Evolutionary conservation across 2,888 invertebrate genomes (phyloP).

Genomic region (Horisme vitalbata): DNA sequence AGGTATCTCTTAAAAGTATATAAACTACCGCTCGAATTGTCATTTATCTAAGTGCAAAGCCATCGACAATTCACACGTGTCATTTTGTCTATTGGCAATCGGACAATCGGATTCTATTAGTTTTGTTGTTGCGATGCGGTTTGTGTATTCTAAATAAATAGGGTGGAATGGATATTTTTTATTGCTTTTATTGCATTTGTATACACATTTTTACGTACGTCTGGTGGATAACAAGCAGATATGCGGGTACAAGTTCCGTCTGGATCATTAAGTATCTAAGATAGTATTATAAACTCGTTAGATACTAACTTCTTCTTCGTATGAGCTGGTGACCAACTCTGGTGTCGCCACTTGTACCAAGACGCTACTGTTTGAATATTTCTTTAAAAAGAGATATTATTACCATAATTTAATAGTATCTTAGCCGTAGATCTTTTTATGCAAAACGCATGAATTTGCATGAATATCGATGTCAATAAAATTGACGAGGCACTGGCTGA

Average conservation of each 20-base stretch:
- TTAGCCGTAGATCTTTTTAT: slow-evolving; percentile 36
- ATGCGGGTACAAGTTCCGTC: no score
- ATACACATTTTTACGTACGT: no score
- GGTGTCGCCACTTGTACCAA: no score
- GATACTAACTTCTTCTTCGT: no score
- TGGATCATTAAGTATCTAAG: no score
- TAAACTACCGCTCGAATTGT: neutral
- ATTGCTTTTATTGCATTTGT: no score
- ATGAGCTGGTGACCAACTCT: no score
- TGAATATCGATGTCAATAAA: slow-evolving; percentile 40
- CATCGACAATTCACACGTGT: slow-evolving; percentile 11
- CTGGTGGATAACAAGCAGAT: no score
- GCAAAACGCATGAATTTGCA: slow-evolving; percentile 40
- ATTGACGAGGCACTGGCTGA: no score
- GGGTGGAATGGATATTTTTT: no score
- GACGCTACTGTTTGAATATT: neutral
- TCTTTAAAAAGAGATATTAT: slow-evolving; percentile 14
- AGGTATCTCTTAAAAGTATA: no score
- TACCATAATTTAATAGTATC: slow-evolving; percentile 35
- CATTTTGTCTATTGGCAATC: slow-evolving; percentile 10
- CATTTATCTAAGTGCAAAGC: neutral
- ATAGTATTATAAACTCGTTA: no score
- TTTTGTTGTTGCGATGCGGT: slow-evolving; percentile 7
- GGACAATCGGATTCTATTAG: slow-evolving; percentile 8
- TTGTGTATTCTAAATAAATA: neutral